Evolutionary conservation across 92 coral and sea anemone species (phyloP), one percentile per base, ranked within the genome.

Genomic region (Epizoanthus illoricatus): DNA sequence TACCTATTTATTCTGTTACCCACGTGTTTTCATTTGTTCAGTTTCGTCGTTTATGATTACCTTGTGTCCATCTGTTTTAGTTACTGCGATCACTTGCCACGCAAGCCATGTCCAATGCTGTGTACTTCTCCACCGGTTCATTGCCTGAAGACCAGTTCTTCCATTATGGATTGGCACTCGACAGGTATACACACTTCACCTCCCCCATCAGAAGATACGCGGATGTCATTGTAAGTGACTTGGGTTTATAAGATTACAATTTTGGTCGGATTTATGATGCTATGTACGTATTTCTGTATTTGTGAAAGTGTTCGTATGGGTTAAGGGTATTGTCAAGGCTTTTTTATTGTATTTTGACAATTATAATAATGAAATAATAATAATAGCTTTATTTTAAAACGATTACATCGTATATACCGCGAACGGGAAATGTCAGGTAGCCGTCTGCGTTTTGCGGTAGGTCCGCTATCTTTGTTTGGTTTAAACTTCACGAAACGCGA

Each of bases 191-290:
- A 7, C 97, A 93, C 84, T 93, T 93, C 60, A 93, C 97, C 0
- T 93, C 97, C n/a, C 97, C 97, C 28, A 93, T 93, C 28, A 86
- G 97, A 49, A 88, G 97, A 90, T 93, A 93, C 64, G 97, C 97
- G 4, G 97, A 93, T 75, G 94, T 93, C 39, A 93, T 93, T 33
- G 97, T 93, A 81, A 90, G 94, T 93, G 72, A 52, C 56, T 52
- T 52, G 56, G 12, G 56, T 9, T 52, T 52, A 16, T 10, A 52
- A 9, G 56, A 52, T 52, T 7, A 7, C 49, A 5, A 2, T 43
- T 5, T 5, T 45, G 1, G 7, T 10, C 9, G 9, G 7, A 45
- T 45, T 43, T 43, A 7, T 43, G 8, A 5, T 43, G 49, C 10
- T 13, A 13, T 2, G 3, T 52, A 9, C 56, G 2, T 52, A 21